These are phyloP conservation scores for Imbricaverruca yamaguchii DNA, from an alignment of 2,888 invertebrate species.

Conservation along the genomic window DNA sequence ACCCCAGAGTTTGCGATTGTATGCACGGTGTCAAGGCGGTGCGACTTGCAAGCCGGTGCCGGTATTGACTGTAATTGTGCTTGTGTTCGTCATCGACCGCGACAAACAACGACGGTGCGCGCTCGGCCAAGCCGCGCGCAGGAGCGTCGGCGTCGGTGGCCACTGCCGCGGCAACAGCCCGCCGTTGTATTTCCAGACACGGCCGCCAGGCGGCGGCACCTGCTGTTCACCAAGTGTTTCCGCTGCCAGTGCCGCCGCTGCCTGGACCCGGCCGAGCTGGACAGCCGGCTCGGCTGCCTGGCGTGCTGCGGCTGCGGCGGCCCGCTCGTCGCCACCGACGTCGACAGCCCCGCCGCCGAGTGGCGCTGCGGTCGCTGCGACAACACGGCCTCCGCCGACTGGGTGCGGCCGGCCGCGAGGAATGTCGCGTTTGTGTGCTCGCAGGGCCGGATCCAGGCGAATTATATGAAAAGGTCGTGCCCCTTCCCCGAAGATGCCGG, in stretches of 20 bases:
- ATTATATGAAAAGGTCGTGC: not conserved
- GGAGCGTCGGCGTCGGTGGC: no score
- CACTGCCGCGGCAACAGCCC: no score
- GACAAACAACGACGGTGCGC: no score
- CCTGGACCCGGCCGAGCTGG: slow-evolving; percentile 31
- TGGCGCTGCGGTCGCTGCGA: slow-evolving; percentile 24
- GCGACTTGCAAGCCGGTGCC: no score
- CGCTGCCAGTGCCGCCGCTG: slow-evolving; percentile 31
- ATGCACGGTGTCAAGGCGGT: no score
- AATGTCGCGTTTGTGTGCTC: not conserved
- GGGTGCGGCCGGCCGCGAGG: not conserved
- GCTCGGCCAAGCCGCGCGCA: no score
- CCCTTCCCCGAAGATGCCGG: not conserved
- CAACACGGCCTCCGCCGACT: slow-evolving; percentile 15
- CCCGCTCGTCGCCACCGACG: not conserved
- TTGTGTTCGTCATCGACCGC: no score
- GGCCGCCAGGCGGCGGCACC: slow-evolving; percentile 29
- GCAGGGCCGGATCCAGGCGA: slow-evolving; percentile 20
- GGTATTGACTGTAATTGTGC: no score
- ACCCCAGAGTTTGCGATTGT: no score
- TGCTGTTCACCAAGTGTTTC: slow-evolving; percentile 32
- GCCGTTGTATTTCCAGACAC: slow-evolving; percentile 25
- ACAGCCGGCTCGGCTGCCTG: slow-evolving; percentile 28
- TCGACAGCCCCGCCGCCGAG: not conserved
- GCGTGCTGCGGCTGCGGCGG: slow-evolving; percentile 28